Base-by-base conservation (phyloP, 2,797 vertebrate genomes). In the Tangara arthus region DNA sequence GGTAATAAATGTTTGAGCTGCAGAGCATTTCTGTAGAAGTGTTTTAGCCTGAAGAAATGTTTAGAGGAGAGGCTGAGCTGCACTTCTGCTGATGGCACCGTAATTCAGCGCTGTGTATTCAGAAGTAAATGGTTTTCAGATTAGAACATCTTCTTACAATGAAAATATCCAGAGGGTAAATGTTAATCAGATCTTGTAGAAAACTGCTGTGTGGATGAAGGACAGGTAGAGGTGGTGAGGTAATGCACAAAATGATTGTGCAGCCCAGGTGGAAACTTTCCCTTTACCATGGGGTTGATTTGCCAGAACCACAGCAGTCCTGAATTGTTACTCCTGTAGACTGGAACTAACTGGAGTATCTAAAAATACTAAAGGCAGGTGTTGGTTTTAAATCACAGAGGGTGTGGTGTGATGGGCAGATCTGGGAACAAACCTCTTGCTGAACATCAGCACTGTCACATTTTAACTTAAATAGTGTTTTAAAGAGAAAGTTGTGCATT, bases 71-170 rank as follows among this genome's bases (percentile, higher is more conserved):
- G 79, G 84, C 91, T 73, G 87, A 73, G 56, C 71, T 23, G 57
- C 4, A 1, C 73, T 66, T 57, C 26, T 80, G 13, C 84, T 61
- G 63, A 76, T 66, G 83, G 75, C 55, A 55, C 75, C 9, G 69
- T 78, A 81, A 82, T 92, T 93, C 61, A 92, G 68, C 47, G 6
- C 19, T 21, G 6, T 82, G 26, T 84, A 46, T 77, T 77, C 83
- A 90, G 68, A 82, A 82, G 78, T 82, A 95, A 97, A 90, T 90
- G 90, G 65, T 95, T 95, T 87, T 94, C 28, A 65, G 73, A 82
- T 92, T 69, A 89, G 95, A 90, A 92, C 56, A 95, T 91, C 42
- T 8, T 93, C 63, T 85, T 82, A 73, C 26, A 65, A 47, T 73
- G 79, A 82, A 79, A 90, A 91, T 39, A 70, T 94, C 80, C 84